Percentiles rank a stretch among this genome's conserved stretches.
These are phyloP conservation scores for Platycercus adscitus DNA, from an alignment of 2,113 vertebrate species.

Conservation along the genomic window DNA sequence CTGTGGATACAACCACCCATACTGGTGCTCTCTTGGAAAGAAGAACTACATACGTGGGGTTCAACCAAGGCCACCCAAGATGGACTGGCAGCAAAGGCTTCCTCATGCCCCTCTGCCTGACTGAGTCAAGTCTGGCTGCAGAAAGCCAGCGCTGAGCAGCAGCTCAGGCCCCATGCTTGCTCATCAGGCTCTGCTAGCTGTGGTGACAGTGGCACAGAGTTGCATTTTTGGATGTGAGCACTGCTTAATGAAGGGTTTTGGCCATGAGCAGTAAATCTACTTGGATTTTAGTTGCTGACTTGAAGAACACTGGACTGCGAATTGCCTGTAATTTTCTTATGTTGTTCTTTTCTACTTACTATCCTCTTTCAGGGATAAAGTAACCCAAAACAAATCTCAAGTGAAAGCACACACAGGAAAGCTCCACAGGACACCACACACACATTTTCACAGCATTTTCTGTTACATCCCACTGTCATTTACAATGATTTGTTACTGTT, in stretches of 20 bases:
- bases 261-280: background rate
- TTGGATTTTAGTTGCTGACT: background rate
- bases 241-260: background rate
- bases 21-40: background rate
- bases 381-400: background rate
- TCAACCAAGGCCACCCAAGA: background rate
- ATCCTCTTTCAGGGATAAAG: background rate
- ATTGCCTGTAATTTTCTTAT: background rate
- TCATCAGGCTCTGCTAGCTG: background rate
- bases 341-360: background rate
- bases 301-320: background rate
- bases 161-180: background rate
- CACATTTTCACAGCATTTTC: background rate
- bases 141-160: background rate
- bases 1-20: background rate
- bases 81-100: background rate
- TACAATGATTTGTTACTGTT: background rate
- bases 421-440: background rate
- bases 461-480: background rate
- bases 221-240: background rate
- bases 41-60: accelerated
- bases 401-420: background rate
- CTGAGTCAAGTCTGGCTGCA: background rate
- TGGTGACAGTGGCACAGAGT: background rate
- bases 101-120: background rate